phyloP scores from a whole-genome alignment of 2,113 vertebrate species.

The Cygnus buccinator region DNA sequence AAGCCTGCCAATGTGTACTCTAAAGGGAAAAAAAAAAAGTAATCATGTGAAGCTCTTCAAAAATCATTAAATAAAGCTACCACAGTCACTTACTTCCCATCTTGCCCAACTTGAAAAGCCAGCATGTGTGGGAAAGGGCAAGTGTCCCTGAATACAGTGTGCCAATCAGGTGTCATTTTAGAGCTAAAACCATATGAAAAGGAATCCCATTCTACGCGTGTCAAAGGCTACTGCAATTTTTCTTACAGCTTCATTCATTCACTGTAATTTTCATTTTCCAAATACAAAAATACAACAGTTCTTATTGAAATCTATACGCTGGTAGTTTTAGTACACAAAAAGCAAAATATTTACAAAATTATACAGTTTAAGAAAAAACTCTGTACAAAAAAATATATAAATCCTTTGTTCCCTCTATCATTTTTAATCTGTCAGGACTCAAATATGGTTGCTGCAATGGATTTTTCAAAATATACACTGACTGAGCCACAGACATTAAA shows the following conservation, averaged over 20 bases:
- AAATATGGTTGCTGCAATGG: constrained; percentile 66
- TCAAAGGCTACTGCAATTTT: constrained; percentile 70
- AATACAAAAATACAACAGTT: constrained; percentile 89
- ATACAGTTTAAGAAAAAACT: constrained; percentile 86
- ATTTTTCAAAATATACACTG: constrained; percentile 74
- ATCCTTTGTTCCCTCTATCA: constrained; percentile 83
- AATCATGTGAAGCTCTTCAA: background rate
- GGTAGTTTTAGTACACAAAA: constrained; percentile 84
- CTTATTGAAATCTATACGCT: constrained; percentile 85
- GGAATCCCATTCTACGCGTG: constrained; percentile 74
- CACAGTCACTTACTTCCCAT: background rate
- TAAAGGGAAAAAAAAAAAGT: background rate
- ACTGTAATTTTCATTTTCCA: constrained; percentile 78
- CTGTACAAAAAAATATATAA: constrained; percentile 88
- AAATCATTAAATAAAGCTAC: background rate
- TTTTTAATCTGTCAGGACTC: constrained; percentile 75
- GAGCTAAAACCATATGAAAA: constrained; percentile 82
- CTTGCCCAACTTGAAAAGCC: background rate
- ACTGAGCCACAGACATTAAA: constrained; percentile 72
- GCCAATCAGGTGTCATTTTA: constrained; percentile 8
- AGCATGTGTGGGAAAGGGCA: background rate
- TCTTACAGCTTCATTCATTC: constrained; percentile 77
- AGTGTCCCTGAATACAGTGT: background rate
- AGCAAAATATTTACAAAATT: constrained; percentile 87
- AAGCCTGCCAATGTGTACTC: background rate